Evolutionary conservation across 2,113 vertebrate genomes (phyloP).

Genomic region (Leptobrachium leishanense): DNA sequence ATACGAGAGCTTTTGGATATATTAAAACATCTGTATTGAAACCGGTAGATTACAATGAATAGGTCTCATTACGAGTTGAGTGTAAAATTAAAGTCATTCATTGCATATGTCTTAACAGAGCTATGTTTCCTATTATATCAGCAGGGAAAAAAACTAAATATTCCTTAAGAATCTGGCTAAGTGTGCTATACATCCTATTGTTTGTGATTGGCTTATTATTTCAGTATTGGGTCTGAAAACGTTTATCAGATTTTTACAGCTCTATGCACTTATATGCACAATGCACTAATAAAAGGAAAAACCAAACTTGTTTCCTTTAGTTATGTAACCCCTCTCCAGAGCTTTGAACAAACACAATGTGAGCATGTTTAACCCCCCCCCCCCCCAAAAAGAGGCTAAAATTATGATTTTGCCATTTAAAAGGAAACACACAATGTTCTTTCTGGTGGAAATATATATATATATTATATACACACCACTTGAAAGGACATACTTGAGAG

Average conservation of each 20-base stretch:
- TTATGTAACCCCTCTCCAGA: not conserved
- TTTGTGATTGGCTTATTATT: constrained; percentile 48
- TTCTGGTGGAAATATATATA: no score
- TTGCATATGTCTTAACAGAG: constrained; percentile 66
- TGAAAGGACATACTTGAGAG: no score
- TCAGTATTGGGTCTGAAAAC: constrained; percentile 32
- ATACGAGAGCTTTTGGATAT: constrained; percentile 22
- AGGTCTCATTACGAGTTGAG: constrained; percentile 41
- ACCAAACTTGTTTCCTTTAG: not conserved
- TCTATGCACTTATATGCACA: not conserved
- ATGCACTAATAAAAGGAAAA: not conserved
- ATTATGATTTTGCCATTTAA: no score
- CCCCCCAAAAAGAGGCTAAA: no score
- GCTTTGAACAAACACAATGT: not conserved
- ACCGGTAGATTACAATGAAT: constrained; percentile 42
- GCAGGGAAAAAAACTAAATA: constrained; percentile 58
- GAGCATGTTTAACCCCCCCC: no score
- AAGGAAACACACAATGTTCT: no score
- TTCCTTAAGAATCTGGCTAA: constrained; percentile 48
- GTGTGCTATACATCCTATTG: constrained; percentile 40
- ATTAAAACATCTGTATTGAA: constrained; percentile 36
- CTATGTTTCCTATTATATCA: constrained; percentile 62
- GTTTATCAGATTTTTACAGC: constrained; percentile 17
- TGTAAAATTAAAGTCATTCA: constrained; percentile 68
- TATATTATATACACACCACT: no score